Evolutionary conservation across 2,888 invertebrate genomes (phyloP), one percentile per base, ranked within the genome.

Genomic region (Buathra laborator): DNA sequence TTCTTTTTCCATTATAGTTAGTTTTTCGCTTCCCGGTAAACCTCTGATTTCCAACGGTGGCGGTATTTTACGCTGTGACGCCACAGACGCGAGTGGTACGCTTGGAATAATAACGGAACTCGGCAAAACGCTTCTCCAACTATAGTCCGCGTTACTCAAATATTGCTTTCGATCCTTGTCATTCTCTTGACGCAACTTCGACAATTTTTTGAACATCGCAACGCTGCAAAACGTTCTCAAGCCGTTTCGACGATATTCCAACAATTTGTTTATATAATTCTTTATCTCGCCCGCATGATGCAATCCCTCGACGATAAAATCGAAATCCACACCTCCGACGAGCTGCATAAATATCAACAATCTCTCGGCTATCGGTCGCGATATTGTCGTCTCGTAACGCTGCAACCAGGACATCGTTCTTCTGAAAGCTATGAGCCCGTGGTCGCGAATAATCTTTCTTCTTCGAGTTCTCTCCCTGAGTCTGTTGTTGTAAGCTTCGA

Each of bases 361-460:
- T 87, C 95, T 95, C 86, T 97, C 96, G 44, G 94, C 93, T 10
- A 94, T 92, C 44, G 93, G 91, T 88, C 95, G 94, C 56, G 96
- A 95, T 68, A 97, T 93, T 1, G 97, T 96, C 29, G 93, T 92
- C 43, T 97, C 96, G 93, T 96, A 97, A 88, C 96, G 95, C 72
- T 96, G 96, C 72, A 97, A 93, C 96, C 96, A 97, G 14, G 96
- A 95, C 10, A 96, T 93, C 0, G 96, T 95, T 93, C 96, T 97
- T 89, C 97, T 95, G 1, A 96, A 94, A 92, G 97, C 95, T 75
- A 98, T 96, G 2, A 98, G 94, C 0, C 98, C 98, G 94, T 98
- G 97, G 66, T 96, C 94, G 82, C 96, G 95, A 85, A 98, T 96
- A 12, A 98, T 95, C 87, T 94, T 95, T 90, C 97, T 97, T 75